Base-by-base conservation (phyloP, 2,888 invertebrate genomes). In the Caradrina kadenii region DNA sequence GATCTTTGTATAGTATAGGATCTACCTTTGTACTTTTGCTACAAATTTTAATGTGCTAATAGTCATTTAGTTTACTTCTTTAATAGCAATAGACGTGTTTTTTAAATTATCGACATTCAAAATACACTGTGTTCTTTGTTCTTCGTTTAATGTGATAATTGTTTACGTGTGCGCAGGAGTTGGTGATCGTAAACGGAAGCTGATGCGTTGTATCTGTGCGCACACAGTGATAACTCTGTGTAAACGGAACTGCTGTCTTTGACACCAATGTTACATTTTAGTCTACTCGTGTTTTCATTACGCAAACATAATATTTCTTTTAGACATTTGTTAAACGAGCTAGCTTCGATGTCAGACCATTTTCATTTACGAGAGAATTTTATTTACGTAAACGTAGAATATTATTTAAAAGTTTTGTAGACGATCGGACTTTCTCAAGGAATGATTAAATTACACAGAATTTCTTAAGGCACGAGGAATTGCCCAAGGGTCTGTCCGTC, bases 141-240 rank as follows among this genome's bases (percentile, higher is more conserved):
- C 90, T 90, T 82, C 75, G 86, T 91, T 92, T 93, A 86, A 90
- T 90, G 89, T 86, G 89, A 89, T 92, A 89, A 91, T 91, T 93
- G 93, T 93, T 93, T 93, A 93, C 84, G 81, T 74, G 72, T 72
- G 85, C 84, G 85, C 87, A 79, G 83, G 86, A 85, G 84, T 77
- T 65, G 73, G 73, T 73, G 86, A 72, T 91, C 91, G 88, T 92
- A 88, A 93, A 92, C 86, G 85, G 83, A 85, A 85, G 78, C 83
- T 86, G 82, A 80, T 82, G 80, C 80, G 80, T 74, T 78, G 71
- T 83, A 79, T 81, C 79, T 82, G 61, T 59, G 69, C 56, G 63
- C 63, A 76, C 52, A 62, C 66, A 73, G 65, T 63, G 73, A 85
- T 77, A 79, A 67, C 65, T 76, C 48, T 45, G 42, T 73, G 70